phyloP scores from a whole-genome alignment of 2,113 vertebrate species.

The Eublepharis macularius region DNA sequence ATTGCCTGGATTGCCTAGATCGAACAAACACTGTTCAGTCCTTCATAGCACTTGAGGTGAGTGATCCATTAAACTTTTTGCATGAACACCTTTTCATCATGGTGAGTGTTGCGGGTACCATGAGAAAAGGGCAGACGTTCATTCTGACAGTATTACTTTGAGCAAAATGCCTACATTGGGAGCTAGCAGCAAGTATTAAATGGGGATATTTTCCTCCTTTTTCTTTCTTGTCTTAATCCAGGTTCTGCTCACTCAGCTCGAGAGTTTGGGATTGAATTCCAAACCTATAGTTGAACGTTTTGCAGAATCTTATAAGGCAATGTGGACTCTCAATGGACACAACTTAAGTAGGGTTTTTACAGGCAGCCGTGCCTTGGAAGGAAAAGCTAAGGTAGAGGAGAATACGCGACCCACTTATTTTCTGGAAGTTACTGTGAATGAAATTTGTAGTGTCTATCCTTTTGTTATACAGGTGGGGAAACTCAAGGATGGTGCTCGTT shows the following conservation, averaged over 20 bases:
- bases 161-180: not conserved
- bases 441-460: slow-evolving; percentile 1
- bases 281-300: slow-evolving; percentile 78
- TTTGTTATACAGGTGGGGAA: slow-evolving; percentile 74
- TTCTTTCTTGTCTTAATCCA: slow-evolving; percentile 38
- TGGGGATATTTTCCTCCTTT: not conserved
- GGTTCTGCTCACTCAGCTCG: slow-evolving; percentile 77
- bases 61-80: slow-evolving; percentile 38
- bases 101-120: not conserved
- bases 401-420: slow-evolving; percentile 16
- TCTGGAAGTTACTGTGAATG: not conserved
- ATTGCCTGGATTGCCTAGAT: slow-evolving; percentile 81
- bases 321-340: slow-evolving; percentile 81
- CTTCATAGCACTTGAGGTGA: slow-evolving; percentile 79
- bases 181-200: not conserved
- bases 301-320: slow-evolving; percentile 77
- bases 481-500: slow-evolving; percentile 81
- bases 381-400: slow-evolving; percentile 79
- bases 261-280: slow-evolving; percentile 75
- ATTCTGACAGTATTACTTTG: not conserved
- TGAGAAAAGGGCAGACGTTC: not conserved
- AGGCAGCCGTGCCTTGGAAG: slow-evolving; percentile 78
- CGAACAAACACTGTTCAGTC: slow-evolving; percentile 78
- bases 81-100: accelerated
- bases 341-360: slow-evolving; percentile 81